Base-by-base conservation (phyloP, 2,797 vertebrate species). In the Silurus lanzhouensis region DNA sequence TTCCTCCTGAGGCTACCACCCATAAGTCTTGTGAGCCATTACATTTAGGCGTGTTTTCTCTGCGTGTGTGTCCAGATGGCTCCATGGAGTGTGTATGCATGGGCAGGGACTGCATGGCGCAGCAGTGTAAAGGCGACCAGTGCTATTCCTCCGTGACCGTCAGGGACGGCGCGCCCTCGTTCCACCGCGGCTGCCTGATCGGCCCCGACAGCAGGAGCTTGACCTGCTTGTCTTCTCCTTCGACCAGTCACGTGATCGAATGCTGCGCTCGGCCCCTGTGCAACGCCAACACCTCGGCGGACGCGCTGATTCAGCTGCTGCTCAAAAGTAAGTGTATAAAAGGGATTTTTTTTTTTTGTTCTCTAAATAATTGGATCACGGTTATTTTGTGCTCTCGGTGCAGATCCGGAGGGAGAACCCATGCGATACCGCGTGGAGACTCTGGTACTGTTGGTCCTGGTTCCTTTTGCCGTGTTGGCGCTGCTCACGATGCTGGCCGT, bases 141-240 rank as follows among this genome's bases (percentile, higher is more conserved):
- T 96, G 96, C 91, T 96, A 94, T 91, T 94, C 95, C 85, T 96
- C 95, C 0, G 92, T 95, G 71, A 95, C 91, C 74, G 85, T 94
- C 20, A 90, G 85, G 38, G 89, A 90, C 79, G 83, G 84, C 0
- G 87, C 74, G 75, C 85, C 86, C 22, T 90, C 89, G 66, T 93
- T 96, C 61, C 91, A 92, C 31, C 95, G 92, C 0, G 95, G 96
- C 88, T 96, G 96, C 83, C 90, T 96, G 58, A 46, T 89, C 0
- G 93, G 91, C 1, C 55, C 8, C 0, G 91, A 95, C 67, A 93
- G 95, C 83, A 91, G 92, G 82, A 88, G 44, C 14, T 79, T 96
- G 87, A 94, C 91, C 48, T 96, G 96, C 91, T 93, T 87, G 83
- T 93, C 92, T 0, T 72, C 93, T 5, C 92, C 93, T 0, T 94